phyloP scores from a whole-genome alignment of 2,888 invertebrate species.

The Alloscopus bannaensis region DNA sequence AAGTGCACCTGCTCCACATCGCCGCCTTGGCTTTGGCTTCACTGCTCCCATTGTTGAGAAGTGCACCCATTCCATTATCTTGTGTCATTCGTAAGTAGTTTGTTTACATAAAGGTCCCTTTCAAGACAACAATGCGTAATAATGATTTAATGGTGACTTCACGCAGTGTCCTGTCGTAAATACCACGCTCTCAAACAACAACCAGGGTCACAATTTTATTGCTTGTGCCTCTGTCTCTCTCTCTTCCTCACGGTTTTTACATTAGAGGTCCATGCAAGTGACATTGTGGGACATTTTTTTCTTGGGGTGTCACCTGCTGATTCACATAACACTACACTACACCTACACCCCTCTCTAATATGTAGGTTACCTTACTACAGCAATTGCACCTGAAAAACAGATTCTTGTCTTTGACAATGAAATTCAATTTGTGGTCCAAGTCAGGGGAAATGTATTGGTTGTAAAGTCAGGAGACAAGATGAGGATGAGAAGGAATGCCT shows the following conservation, averaged over 20 bases:
- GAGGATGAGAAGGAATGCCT: too few species aligned
- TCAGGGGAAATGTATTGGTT: slow-evolving; percentile 23
- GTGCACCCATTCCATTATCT: background rate
- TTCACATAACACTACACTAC: slow-evolving; percentile 46
- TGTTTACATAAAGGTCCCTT: slow-evolving; percentile 49
- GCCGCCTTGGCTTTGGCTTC: too few species aligned
- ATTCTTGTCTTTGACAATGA: slow-evolving; percentile 37
- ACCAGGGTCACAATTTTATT: slow-evolving; percentile 40
- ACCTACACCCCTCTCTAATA: slow-evolving; percentile 52
- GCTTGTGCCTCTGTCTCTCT: too few species aligned
- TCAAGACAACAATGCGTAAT: slow-evolving; percentile 56
- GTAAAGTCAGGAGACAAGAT: slow-evolving; percentile 16
- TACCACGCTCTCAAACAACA: slow-evolving; percentile 33
- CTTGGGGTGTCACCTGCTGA: slow-evolving; percentile 57
- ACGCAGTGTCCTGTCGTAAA: slow-evolving; percentile 50
- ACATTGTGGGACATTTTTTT: slow-evolving; percentile 27
- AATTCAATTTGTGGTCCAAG: slow-evolving; percentile 32
- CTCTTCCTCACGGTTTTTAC: too few species aligned
- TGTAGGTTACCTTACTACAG: too few species aligned
- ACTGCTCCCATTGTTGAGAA: background rate
- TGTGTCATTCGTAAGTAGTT: slow-evolving; percentile 39
- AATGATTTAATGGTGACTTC: slow-evolving; percentile 57
- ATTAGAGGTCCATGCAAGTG: too few species aligned
- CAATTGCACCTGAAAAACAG: too few species aligned
- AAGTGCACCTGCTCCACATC: slow-evolving; percentile 16